A percentile compares a stretch with the other conserved stretches of the same genome.
phyloP scores from a whole-genome alignment of 2,797 vertebrate genomes.

The Hipposideros larvatus region DNA sequence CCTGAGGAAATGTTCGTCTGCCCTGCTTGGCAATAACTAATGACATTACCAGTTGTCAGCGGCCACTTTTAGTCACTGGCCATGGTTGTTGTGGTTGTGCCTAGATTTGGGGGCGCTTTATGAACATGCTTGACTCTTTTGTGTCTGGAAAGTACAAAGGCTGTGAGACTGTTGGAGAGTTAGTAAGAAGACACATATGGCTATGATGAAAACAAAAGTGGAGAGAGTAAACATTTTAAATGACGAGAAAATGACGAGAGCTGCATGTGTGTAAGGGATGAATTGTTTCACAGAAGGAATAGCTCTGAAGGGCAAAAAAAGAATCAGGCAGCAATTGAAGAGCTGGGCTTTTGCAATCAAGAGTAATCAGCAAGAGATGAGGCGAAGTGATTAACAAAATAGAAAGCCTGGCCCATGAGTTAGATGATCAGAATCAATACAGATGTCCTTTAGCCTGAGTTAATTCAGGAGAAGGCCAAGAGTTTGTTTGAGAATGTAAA shows the following conservation, averaged over 20 bases:
- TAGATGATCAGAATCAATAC: slow-evolving; percentile 61
- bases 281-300: slow-evolving; percentile 57
- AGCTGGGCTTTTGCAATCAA: slow-evolving; percentile 76
- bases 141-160: slow-evolving; percentile 36
- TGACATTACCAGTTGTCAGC: background rate
- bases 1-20: background rate
- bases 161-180: background rate
- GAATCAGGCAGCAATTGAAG: slow-evolving; percentile 73
- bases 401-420: slow-evolving; percentile 50
- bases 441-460: slow-evolving; percentile 72
- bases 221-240: slow-evolving; percentile 50
- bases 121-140: background rate
- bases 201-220: slow-evolving; percentile 47
- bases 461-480: slow-evolving; percentile 58
- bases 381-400: slow-evolving; percentile 70
- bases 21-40: background rate
- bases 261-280: slow-evolving; percentile 11
- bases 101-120: background rate
- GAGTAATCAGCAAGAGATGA: slow-evolving; percentile 73
- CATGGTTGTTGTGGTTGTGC: background rate
- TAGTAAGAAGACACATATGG: slow-evolving; percentile 26
- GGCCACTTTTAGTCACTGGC: background rate
- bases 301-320: slow-evolving; percentile 63
- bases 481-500: slow-evolving; percentile 66
- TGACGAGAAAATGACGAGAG: slow-evolving; percentile 60